A percentile compares a stretch with the other conserved stretches of the same genome.
Evolutionary conservation across 1,140 invertebrate species (phyloP).

Genomic region (Drosophila aff.): DNA sequence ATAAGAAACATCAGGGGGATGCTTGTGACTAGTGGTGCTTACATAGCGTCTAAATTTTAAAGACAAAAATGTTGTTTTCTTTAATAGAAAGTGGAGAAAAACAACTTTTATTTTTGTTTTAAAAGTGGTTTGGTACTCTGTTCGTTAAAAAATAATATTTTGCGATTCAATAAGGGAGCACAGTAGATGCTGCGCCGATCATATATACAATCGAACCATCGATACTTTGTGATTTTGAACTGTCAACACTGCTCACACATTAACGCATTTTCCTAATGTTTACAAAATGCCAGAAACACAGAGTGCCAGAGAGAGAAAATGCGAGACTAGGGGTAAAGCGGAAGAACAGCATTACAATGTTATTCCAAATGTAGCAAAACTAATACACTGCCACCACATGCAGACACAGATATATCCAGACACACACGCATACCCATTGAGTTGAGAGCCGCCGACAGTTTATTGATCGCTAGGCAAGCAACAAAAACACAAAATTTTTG

Average conservation of each 20-base stretch:
- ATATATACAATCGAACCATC: constrained; percentile 1
- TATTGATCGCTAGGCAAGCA: constrained; percentile 69
- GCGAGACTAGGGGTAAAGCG: constrained; percentile 2
- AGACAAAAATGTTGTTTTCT: no score
- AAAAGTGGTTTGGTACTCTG: neutral
- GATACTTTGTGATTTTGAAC: neutral
- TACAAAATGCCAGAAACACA: constrained; percentile 33
- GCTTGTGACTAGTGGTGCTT: no score
- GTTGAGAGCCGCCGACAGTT: constrained; percentile 51
- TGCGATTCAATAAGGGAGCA: neutral
- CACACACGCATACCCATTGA: constrained; percentile 37
- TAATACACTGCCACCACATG: constrained; percentile 18
- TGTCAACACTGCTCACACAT: constrained; percentile 22
- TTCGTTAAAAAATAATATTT: neutral
- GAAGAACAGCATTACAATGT: constrained; percentile 68
- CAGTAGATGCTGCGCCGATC: neutral
- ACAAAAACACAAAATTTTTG: constrained; percentile 33
- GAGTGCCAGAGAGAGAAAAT: neutral
- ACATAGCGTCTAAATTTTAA: neutral
- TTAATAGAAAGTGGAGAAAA: no score
- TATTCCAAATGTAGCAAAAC: constrained; percentile 45
- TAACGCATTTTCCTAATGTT: constrained; percentile 33
- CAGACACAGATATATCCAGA: constrained; percentile 36
- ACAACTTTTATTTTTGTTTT: neutral
- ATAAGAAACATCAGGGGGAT: neutral